These are phyloP conservation scores for Calameuta pallipes DNA, from an alignment of 2,888 invertebrate species.

Conservation along the genomic window DNA sequence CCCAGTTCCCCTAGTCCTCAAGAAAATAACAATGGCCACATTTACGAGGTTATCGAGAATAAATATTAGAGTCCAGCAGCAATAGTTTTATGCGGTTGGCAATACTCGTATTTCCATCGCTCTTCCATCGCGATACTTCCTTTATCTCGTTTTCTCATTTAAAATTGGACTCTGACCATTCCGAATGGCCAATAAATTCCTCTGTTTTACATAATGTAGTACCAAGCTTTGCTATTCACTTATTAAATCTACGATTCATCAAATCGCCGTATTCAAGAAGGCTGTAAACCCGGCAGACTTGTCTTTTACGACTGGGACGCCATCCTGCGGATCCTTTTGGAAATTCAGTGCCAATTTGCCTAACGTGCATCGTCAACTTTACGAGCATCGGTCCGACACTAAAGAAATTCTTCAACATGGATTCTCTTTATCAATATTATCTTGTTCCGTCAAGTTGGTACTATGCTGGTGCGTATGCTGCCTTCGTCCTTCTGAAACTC, in stretches of 20 bases:
- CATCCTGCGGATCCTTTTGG: conserved; percentile 19
- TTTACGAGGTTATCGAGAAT: conserved; percentile 38
- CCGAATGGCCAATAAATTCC: conserved; percentile 24
- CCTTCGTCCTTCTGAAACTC: neutral
- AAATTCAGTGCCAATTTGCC: conserved; percentile 41
- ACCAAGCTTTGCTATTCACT: neutral
- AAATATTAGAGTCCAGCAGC: conserved; percentile 43
- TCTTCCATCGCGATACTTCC: neutral
- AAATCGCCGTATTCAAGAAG: conserved; percentile 39
- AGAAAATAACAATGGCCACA: conserved; percentile 1
- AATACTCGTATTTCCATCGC: neutral
- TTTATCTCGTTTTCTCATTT: neutral
- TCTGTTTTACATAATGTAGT: conserved; percentile 13
- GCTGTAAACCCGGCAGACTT: conserved; percentile 32
- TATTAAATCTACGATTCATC: conserved; percentile 32
- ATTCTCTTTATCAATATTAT: neutral
- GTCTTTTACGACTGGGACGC: neutral
- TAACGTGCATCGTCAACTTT: conserved; percentile 23
- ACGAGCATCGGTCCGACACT: neutral
- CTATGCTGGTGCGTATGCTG: neutral
- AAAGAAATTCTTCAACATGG: neutral
- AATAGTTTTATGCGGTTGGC: neutral
- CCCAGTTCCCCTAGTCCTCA: neutral
- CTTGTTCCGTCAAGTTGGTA: neutral
- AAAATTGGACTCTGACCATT: conserved; percentile 7